phyloP scores from a whole-genome alignment of 2,797 vertebrate genomes.

The Peromyscus aztecus region DNA sequence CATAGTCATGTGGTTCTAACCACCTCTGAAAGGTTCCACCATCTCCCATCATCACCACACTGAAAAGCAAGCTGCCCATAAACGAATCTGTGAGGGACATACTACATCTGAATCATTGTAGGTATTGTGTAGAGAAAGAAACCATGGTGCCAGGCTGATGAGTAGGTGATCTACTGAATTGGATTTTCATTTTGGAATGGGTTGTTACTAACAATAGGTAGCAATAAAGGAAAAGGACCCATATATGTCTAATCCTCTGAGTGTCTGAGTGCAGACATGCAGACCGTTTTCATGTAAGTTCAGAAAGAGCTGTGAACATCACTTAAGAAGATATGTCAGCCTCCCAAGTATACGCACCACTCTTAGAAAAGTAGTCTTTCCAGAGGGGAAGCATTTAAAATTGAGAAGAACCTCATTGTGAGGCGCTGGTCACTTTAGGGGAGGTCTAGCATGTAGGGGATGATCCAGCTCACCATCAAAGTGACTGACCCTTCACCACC shows the following conservation, averaged over 20 bases:
- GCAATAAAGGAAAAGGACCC: neutral
- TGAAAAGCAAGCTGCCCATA: neutral
- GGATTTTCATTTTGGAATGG: neutral
- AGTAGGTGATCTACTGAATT: neutral
- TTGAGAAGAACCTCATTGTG: constrained; percentile 5
- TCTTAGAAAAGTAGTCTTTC: constrained; percentile 6
- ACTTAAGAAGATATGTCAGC: neutral
- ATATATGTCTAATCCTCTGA: neutral
- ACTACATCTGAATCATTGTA: neutral
- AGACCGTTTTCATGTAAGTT: neutral
- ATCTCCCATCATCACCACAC: neutral
- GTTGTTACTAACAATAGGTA: neutral
- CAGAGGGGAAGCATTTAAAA: neutral
- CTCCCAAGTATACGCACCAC: neutral
- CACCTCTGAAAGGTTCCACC: neutral
- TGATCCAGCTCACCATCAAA: neutral
- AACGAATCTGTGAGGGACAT: too few relatives aligned
- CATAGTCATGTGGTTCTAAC: neutral
- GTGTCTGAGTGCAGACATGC: neutral
- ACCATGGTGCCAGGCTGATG: neutral
- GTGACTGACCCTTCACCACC: neutral
- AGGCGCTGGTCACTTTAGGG: neutral
- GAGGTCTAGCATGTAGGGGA: neutral
- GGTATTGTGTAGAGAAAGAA: neutral
- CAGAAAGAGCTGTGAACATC: neutral